Evolutionary conservation across 2,113 vertebrate genomes (phyloP).

Genomic region (Raja brachyura): DNA sequence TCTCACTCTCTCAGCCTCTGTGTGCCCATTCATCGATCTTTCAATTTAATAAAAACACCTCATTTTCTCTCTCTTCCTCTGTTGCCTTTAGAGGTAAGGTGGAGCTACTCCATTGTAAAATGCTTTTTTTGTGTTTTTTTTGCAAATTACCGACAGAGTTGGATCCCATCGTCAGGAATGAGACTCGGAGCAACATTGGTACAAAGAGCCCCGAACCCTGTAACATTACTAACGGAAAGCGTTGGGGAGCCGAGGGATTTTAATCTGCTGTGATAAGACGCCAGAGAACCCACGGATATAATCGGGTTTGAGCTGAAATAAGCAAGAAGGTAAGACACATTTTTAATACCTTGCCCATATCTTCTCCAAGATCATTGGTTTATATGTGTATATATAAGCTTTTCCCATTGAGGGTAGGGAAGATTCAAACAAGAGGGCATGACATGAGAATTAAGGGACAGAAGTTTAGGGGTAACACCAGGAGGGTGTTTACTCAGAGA

Average conservation of each 20-base stretch:
- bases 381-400: no score
- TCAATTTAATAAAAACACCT: not conserved
- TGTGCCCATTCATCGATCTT: not conserved
- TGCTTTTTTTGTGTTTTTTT: not conserved
- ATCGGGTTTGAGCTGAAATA: not conserved
- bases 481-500: no score
- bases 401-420: no score
- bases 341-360: slow-evolving; percentile 12
- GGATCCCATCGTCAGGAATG: not conserved
- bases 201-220: not conserved
- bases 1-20: not conserved
- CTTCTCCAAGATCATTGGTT: not conserved
- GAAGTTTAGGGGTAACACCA: no score
- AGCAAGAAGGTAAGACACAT: slow-evolving; percentile 17
- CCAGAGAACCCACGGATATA: not conserved
- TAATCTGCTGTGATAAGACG: not conserved
- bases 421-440: no score
- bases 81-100: not conserved
- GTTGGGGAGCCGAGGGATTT: slow-evolving; percentile 9
- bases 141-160: not conserved
- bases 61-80: not conserved
- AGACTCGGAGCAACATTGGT: not conserved
- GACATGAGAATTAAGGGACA: no score
- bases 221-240: not conserved
- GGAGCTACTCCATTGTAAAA: not conserved